phyloP scores from a whole-genome alignment of 2,888 invertebrate species.

The Aphidoletes aphidimyza region DNA sequence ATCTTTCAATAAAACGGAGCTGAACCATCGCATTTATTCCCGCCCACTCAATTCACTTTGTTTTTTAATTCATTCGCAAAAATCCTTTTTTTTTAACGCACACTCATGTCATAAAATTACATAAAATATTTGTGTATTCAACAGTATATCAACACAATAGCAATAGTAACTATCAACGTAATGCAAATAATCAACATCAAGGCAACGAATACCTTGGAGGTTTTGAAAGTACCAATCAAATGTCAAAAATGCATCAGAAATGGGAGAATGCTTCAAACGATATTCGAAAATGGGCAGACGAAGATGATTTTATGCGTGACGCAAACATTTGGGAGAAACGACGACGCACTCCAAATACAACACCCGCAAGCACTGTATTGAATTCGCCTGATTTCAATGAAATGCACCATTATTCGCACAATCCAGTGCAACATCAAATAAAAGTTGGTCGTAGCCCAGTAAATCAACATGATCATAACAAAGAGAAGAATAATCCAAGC shows the following conservation, averaged over 20 bases:
- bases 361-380: slow-evolving; percentile 66
- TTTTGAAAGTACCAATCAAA: not conserved
- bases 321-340: slow-evolving; percentile 64
- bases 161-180: slow-evolving; percentile 47
- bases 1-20: too few relatives aligned
- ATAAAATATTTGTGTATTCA: not conserved
- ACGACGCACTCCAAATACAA: slow-evolving; percentile 64
- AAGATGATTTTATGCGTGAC: not conserved
- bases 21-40: too few relatives aligned
- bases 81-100: too few relatives aligned
- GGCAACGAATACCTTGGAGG: slow-evolving; percentile 17
- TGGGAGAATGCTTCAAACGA: slow-evolving; percentile 26
- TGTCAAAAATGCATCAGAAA: slow-evolving; percentile 21
- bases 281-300: not conserved
- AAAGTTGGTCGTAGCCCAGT: slow-evolving; percentile 65
- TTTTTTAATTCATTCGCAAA: too few relatives aligned
- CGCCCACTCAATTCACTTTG: too few relatives aligned
- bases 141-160: slow-evolving; percentile 26
- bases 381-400: slow-evolving; percentile 65
- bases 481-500: slow-evolving; percentile 6
- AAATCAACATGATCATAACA: slow-evolving; percentile 58
- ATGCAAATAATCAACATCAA: slow-evolving; percentile 14
- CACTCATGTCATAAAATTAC: too few relatives aligned
- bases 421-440: slow-evolving; percentile 64
- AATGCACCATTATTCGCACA: slow-evolving; percentile 62